A percentile compares a stretch with the other conserved stretches of the same genome.
These are phyloP conservation scores for Heliothis subflexa DNA, from an alignment of 1,140 invertebrate species.

Conservation along the genomic window DNA sequence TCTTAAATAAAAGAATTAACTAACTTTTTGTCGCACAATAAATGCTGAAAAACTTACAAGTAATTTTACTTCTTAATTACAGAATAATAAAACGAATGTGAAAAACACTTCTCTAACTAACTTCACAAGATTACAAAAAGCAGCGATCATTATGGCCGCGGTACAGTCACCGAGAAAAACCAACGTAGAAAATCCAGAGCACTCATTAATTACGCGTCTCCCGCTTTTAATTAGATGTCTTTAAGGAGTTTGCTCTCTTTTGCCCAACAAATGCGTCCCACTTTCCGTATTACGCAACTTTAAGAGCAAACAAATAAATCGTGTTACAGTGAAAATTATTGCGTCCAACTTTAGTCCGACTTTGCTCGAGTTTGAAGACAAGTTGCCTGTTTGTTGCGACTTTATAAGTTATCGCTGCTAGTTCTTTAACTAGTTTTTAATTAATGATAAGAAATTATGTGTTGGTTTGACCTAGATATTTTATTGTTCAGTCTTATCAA, in stretches of 20 bases:
- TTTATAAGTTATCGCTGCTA: constrained; percentile 48
- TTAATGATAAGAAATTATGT: constrained; percentile 33
- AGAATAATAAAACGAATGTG: no score
- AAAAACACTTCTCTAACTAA: no score
- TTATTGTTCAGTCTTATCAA: not conserved
- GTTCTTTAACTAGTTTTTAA: constrained; percentile 40
- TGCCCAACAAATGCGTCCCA: constrained; percentile 43
- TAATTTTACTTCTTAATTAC: no score
- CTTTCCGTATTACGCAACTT: constrained; percentile 49
- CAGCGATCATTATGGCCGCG: not conserved
- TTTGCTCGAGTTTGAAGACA: constrained; percentile 40
- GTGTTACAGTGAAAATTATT: constrained; percentile 46
- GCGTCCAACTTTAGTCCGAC: constrained; percentile 34
- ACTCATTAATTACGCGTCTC: constrained; percentile 54
- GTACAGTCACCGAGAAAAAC: not conserved
- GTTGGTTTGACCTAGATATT: not conserved
- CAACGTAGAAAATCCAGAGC: constrained; percentile 18
- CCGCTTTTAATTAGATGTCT: constrained; percentile 55
- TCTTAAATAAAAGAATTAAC: no score
- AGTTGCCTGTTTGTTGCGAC: constrained; percentile 43
- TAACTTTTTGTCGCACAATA: no score
- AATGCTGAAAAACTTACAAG: no score
- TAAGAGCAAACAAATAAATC: constrained; percentile 71
- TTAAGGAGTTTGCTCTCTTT: constrained; percentile 50
- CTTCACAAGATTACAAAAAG: not conserved